These are phyloP conservation scores for Drosophila neutralis DNA, from an alignment of 2,888 invertebrate species.

Conservation along the genomic window DNA sequence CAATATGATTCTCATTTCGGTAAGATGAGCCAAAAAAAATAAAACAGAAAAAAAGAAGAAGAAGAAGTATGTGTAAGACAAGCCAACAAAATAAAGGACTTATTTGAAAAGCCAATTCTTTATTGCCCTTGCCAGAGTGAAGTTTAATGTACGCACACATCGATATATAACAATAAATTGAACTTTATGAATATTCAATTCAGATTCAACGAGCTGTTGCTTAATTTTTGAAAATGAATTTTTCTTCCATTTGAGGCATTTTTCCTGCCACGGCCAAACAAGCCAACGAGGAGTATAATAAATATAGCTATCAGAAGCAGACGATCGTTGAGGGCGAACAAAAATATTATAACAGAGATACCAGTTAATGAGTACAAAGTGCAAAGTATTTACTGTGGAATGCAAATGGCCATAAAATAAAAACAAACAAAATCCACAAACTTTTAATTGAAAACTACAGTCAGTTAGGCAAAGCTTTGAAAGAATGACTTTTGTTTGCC, in stretches of 20 bases:
- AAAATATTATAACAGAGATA: slow-evolving; percentile 38
- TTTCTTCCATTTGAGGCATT: not conserved
- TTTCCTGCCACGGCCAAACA: not conserved
- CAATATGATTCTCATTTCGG: slow-evolving; percentile 34
- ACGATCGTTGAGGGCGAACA: slow-evolving; percentile 10
- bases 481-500: not conserved
- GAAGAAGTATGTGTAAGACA: slow-evolving; percentile 8
- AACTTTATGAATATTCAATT: slow-evolving; percentile 54
- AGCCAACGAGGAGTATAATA: slow-evolving; percentile 21
- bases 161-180: slow-evolving; percentile 42
- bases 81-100: slow-evolving; percentile 6
- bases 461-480: slow-evolving; percentile 3
- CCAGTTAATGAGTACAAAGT: slow-evolving; percentile 61
- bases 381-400: slow-evolving; percentile 16
- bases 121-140: slow-evolving; percentile 32
- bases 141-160: slow-evolving; percentile 40
- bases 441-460: not conserved
- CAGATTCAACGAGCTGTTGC: not conserved
- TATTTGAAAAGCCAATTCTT: slow-evolving; percentile 37
- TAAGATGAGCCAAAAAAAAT: slow-evolving; percentile 7
- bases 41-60: not conserved
- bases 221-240: not conserved
- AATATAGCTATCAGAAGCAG: slow-evolving; percentile 36
- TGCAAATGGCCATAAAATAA: slow-evolving; percentile 3
- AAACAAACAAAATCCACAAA: not conserved